Base-by-base conservation (phyloP, 2,888 invertebrate genomes). In the Parnassius orleans region DNA sequence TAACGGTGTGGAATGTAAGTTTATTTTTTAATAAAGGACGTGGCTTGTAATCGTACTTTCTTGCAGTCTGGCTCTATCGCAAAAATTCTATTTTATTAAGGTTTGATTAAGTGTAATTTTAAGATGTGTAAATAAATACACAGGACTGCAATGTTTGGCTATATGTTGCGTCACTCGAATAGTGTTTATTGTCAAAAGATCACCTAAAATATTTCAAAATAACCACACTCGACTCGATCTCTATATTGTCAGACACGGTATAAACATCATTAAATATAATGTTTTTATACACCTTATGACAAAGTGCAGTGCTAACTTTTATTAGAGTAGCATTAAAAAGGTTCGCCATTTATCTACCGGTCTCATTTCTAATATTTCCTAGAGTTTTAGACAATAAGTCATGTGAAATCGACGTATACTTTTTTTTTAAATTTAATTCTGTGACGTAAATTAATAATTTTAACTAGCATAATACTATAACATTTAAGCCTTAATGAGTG, bases 91-190 rank as follows among this genome's bases (percentile, higher is more conserved):
- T 83, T 83, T 74, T 76, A 74, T 72, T 85, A 83, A 84, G 83
- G 12, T 71, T 83, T 68, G 75, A 73, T 76, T 85, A 86, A 84
- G 83, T 77, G 81, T 89, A 87, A 71, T 81, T 75, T 75, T 83
- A 89, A 85, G 80, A 78, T 77, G 87, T 90, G 90, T 90, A 90
- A 85, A 90, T 90, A 86, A 64, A 78, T 80, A 86, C 87, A 87
- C 86, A 78, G 76, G 77, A 80, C 73, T 78, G 76, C 78, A 71
- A 69, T 66, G 69, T 71, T 71, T 70, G 69, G 68, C 61, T 66
- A 53, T 66, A 59, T 65, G 66, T 53, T 57, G 57, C 57, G 44
- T 60, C 56, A 43, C 54, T 62, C 5, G 12, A 43, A 14, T 50
- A 14, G 14, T 9, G 12, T 48, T 53, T 48, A 19, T 60, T 12